Evolutionary conservation across 2,888 invertebrate genomes (phyloP).

Genomic region (Merodon equestris): DNA sequence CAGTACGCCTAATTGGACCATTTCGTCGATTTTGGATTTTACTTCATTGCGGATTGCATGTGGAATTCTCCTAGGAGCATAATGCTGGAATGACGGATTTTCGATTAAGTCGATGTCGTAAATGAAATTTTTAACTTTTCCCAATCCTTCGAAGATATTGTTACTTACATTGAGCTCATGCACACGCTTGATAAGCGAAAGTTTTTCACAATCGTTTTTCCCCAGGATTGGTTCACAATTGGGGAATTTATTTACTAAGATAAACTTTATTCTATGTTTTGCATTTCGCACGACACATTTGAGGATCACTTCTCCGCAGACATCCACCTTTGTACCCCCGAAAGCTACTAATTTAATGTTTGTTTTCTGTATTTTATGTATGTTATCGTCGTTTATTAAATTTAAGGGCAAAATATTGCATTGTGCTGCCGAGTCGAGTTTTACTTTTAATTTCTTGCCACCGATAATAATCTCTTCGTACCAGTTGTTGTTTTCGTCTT

Average conservation of each 20-base stretch:
- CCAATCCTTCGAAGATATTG: too few relatives aligned
- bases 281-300: slow-evolving; percentile 9
- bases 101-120: slow-evolving; percentile 22
- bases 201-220: too few relatives aligned
- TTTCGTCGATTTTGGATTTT: slow-evolving; percentile 38
- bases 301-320: slow-evolving; percentile 10
- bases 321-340: slow-evolving; percentile 2
- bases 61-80: slow-evolving; percentile 55
- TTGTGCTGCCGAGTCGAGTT: slow-evolving; percentile 28
- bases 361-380: background rate
- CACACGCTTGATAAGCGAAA: too few relatives aligned
- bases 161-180: too few relatives aligned
- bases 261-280: slow-evolving; percentile 2
- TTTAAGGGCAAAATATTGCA: slow-evolving; percentile 18
- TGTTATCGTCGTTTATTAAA: background rate
- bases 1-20: slow-evolving; percentile 43
- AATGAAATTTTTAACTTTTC: background rate
- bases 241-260: slow-evolving; percentile 2
- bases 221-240: slow-evolving; percentile 9
- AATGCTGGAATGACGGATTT: slow-evolving; percentile 57
- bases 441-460: slow-evolving; percentile 18
- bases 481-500: slow-evolving; percentile 25
- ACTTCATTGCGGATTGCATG: slow-evolving; percentile 43
- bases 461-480: slow-evolving; percentile 22
- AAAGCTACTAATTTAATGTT: slow-evolving; percentile 3